Conservation (phyloP, 2,113 vertebrate genomes). For the Mustela nigripes region DNA sequence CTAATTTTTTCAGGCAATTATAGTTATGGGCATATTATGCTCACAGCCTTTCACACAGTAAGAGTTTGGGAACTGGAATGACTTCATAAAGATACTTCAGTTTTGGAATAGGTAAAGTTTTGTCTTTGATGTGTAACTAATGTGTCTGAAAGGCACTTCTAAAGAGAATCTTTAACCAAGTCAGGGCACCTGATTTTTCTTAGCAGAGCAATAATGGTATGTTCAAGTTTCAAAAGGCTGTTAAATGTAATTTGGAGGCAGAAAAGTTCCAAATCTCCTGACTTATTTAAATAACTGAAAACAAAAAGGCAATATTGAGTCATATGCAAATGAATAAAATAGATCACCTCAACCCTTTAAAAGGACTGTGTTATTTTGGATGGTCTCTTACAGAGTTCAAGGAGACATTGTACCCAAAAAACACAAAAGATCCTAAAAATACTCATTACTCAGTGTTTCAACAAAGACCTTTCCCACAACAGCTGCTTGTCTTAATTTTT, state of each 20-base stretch:
- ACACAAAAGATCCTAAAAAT: neutral
- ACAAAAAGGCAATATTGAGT: neutral
- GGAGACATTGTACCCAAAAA: neutral
- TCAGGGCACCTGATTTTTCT: neutral
- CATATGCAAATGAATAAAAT: neutral
- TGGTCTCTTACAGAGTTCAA: neutral
- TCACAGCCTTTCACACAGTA: neutral
- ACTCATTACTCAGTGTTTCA: neutral
- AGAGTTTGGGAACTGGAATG: neutral
- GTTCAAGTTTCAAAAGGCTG: neutral
- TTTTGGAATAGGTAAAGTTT: conserved; percentile 13
- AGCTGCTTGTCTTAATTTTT: neutral
- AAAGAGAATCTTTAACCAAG: neutral
- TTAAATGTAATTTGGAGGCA: neutral
- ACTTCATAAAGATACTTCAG: neutral
- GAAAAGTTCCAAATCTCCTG: neutral
- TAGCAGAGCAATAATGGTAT: neutral
- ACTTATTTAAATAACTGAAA: conserved; percentile 23
- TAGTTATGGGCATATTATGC: neutral
- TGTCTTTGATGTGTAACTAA: conserved; percentile 47
- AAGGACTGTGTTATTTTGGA: neutral
- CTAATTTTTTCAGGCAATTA: conserved; percentile 21
- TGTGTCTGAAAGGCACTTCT: neutral
- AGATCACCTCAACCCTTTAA: neutral
- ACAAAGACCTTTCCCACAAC: rapidly evolving